Percentiles rank a stretch among this genome's conserved stretches.
phyloP scores from a whole-genome alignment of 2,797 vertebrate genomes.

The Protosalanx chinensis region DNA sequence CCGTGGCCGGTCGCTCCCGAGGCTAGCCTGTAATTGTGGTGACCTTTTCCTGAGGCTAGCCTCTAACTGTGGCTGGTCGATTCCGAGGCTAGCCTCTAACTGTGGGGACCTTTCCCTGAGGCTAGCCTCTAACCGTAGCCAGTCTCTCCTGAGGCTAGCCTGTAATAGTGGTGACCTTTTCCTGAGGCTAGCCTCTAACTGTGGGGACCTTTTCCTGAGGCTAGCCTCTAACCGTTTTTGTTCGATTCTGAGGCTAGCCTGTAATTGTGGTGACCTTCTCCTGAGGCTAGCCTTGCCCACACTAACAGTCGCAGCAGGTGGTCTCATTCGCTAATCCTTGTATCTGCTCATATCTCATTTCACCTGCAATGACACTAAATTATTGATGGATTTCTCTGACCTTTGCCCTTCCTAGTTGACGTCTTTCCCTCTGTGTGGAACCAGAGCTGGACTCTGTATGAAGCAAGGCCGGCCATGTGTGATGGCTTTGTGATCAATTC shows the following conservation, averaged over 20 bases:
- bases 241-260: constrained; percentile 18
- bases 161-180: constrained; percentile 13
- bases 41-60: constrained; percentile 17
- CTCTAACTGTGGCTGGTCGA: neutral
- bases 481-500: neutral
- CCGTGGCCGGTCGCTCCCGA: too few relatives aligned
- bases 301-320: constrained; percentile 17
- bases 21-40: constrained; percentile 6
- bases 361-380: constrained; percentile 10
- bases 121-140: neutral
- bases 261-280: constrained; percentile 37
- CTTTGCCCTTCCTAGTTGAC: neutral
- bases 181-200: constrained; percentile 12
- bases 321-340: neutral
- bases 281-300: constrained; percentile 33
- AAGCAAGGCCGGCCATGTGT: neutral
- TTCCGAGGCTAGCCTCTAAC: neutral
- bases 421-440: neutral
- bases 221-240: constrained; percentile 3
- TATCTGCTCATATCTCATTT: constrained; percentile 13
- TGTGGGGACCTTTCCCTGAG: constrained; percentile 8
- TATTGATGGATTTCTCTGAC: constrained; percentile 7
- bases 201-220: too few relatives aligned
- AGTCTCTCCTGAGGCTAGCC: neutral
- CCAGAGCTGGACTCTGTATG: neutral